phyloP scores from a whole-genome alignment of 2,797 vertebrate species.

The Enteromius anoplus region DNA sequence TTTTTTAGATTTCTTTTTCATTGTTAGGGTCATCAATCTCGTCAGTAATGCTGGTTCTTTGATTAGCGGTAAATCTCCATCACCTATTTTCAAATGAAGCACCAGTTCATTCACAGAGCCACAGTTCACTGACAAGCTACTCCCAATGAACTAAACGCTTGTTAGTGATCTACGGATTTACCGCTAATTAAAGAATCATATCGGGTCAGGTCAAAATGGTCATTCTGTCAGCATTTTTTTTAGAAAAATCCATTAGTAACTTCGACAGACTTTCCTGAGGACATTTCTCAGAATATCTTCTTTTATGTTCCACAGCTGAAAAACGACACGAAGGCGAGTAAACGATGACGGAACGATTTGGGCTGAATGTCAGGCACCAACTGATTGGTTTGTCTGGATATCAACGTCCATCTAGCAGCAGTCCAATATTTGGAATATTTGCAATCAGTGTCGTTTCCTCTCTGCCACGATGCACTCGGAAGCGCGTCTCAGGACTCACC shows the following conservation, averaged over 20 bases:
- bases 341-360: neutral
- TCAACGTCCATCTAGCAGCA: neutral
- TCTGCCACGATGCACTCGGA: neutral
- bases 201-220: neutral
- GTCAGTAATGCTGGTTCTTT: no score
- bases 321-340: no score
- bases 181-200: no score
- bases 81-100: no score
- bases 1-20: neutral
- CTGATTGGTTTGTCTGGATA: neutral
- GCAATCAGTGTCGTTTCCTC: neutral
- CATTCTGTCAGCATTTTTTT: neutral
- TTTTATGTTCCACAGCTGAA: neutral
- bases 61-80: no score
- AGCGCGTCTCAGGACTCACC: slow-evolving; percentile 84
- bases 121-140: no score
- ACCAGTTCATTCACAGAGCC: no score
- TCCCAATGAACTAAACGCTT: no score
- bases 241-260: no score
- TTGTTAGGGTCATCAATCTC: no score
- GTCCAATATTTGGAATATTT: neutral
- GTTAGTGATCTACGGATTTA: no score
- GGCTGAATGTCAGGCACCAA: neutral
- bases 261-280: neutral
- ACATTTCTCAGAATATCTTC: neutral